Conservation (phyloP, 53 echinoderm and acorn worm genomes). For the Mesocentrotus franciscanus region DNA sequence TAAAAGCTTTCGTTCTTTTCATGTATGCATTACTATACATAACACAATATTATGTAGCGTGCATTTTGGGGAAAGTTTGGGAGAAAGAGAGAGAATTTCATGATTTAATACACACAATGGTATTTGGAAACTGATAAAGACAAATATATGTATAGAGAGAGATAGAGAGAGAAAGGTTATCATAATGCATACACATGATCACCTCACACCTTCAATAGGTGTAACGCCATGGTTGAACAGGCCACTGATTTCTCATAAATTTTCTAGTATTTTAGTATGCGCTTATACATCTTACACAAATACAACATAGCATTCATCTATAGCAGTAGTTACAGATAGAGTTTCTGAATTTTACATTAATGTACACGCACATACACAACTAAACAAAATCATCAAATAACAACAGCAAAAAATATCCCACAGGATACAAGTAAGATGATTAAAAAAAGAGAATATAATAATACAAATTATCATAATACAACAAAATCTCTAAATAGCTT, state of each 20-base stretch:
- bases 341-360: slow-evolving; percentile 31
- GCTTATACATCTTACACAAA: neutral
- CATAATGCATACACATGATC: no score
- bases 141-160: no score
- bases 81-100: neutral
- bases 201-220: neutral
- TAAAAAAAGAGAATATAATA: neutral
- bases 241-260: neutral
- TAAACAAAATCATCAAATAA: neutral
- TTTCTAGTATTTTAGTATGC: neutral
- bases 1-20: neutral
- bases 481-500: neutral
- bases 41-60: neutral
- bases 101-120: no score
- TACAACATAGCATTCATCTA: neutral
- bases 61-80: no score
- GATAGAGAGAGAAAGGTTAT: no score
- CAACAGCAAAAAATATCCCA: neutral
- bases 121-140: no score
- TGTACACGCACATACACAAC: neutral
- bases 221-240: neutral
- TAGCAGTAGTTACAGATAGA: slow-evolving; percentile 21
- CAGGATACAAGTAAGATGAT: neutral
- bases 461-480: neutral
- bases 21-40: neutral